phyloP scores from a whole-genome alignment of 2,888 invertebrate species.

The Drosophila pseudotakahashii region DNA sequence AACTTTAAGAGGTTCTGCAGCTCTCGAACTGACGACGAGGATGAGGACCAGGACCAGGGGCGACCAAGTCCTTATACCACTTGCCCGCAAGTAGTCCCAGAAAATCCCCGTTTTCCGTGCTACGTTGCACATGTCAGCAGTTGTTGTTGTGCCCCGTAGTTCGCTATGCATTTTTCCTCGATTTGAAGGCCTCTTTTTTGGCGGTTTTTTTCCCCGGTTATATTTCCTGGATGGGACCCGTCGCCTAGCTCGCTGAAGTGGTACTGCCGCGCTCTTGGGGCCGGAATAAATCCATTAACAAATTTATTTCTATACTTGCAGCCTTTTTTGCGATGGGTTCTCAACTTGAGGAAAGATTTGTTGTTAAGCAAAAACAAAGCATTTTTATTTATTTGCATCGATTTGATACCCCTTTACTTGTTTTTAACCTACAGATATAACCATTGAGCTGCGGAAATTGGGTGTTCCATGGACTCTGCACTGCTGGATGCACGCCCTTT shows the following conservation, averaged over 20 bases:
- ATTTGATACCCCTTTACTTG: no score
- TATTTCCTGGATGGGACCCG: neutral
- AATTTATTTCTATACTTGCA: slow-evolving; percentile 29
- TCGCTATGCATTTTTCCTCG: slow-evolving; percentile 17
- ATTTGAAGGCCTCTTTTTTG: neutral
- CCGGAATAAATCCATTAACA: slow-evolving; percentile 39
- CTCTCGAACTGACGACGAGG: neutral
- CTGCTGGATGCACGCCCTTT: slow-evolving; percentile 95
- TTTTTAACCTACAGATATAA: slow-evolving; percentile 87
- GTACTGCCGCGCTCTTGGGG: neutral
- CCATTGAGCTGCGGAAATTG: slow-evolving; percentile 92
- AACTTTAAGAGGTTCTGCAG: slow-evolving; percentile 85
- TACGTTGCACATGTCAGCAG: slow-evolving; percentile 60
- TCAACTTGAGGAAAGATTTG: slow-evolving; percentile 1
- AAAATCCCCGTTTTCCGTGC: slow-evolving; percentile 28
- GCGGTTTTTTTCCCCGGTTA: neutral
- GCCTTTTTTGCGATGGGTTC: slow-evolving; percentile 4
- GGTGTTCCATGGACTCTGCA: slow-evolving; percentile 96
- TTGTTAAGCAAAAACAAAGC: neutral
- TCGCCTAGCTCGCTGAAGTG: slow-evolving; percentile 6
- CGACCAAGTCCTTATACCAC: slow-evolving; percentile 14
- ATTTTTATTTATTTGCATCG: neutral
- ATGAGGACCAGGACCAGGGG: slow-evolving; percentile 2
- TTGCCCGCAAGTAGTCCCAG: slow-evolving; percentile 53
- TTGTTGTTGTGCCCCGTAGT: slow-evolving; percentile 17